Evolutionary conservation across 2,797 vertebrate species (phyloP).

Genomic region (Aldrovandia affinis): DNA sequence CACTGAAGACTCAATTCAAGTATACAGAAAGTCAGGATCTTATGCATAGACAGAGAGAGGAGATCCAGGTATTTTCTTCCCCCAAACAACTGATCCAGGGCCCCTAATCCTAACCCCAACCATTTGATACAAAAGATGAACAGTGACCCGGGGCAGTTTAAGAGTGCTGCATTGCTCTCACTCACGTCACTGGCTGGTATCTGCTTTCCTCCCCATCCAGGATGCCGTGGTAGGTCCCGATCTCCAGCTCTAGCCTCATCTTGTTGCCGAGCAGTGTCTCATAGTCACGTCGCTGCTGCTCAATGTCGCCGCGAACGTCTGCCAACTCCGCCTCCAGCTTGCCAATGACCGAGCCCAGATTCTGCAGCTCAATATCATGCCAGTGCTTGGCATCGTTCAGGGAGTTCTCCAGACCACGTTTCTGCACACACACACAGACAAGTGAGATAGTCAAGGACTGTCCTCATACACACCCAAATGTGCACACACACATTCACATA

Average conservation of each 20-base stretch:
- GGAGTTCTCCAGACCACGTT: conserved; percentile 89
- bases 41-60: background rate
- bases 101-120: background rate
- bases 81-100: background rate
- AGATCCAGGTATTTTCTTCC: background rate
- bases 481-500: background rate
- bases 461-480: background rate
- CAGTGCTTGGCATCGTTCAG: conserved; percentile 86
- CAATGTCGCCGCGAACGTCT: conserved; percentile 81
- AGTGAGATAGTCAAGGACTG: background rate
- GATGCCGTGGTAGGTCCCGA: conserved; percentile 84
- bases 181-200: conserved; percentile 61
- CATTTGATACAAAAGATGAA: background rate
- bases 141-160: background rate
- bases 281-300: conserved; percentile 83
- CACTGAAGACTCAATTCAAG: no score
- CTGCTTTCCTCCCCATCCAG: conserved; percentile 86
- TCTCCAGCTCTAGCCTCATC: conserved; percentile 84
- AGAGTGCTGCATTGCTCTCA: background rate
- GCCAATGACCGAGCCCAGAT: conserved; percentile 83
- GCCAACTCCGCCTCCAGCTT: conserved; percentile 87
- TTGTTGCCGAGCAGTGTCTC: conserved; percentile 81
- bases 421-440: conserved; percentile 66
- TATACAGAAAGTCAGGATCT: background rate
- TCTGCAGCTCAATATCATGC: conserved; percentile 91